Percentiles rank a stretch among this genome's conserved stretches.
Conservation (phyloP, 1,140 invertebrate species). For the Augochlora pura region DNA sequence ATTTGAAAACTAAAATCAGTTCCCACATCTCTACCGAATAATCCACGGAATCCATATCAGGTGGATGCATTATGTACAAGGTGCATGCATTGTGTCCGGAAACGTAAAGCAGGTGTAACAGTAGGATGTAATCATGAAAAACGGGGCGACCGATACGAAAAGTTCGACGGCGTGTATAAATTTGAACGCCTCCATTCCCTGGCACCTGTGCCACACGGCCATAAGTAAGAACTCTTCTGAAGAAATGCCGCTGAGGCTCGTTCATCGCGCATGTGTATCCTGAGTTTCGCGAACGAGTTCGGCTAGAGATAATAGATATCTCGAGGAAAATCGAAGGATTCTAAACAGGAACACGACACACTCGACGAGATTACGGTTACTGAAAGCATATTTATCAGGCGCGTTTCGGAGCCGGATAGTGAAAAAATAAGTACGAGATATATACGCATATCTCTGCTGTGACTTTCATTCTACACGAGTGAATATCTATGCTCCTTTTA, state of each 20-base stretch:
- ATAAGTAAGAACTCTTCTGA: background rate
- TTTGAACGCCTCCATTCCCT: background rate
- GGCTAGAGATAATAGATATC: no score
- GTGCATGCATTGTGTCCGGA: no score
- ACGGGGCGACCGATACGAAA: background rate
- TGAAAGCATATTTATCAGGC: slow-evolving; percentile 21
- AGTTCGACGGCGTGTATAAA: background rate
- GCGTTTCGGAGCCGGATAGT: slow-evolving; percentile 18
- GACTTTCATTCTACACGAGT: slow-evolving; percentile 22
- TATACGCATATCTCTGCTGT: background rate
- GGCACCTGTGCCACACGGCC: no score
- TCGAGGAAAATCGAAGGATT: slow-evolving; percentile 22
- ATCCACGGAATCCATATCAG: no score
- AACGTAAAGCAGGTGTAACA: no score
- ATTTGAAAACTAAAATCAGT: no score
- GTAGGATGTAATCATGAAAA: background rate
- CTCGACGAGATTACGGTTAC: slow-evolving; percentile 29
- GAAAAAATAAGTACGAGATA: slow-evolving; percentile 43
- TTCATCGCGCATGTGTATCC: background rate
- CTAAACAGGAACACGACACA: slow-evolving; percentile 42
- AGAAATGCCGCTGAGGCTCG: background rate
- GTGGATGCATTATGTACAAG: no score
- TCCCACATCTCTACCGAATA: no score
- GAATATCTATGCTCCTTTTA: background rate
- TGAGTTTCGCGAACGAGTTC: slow-evolving; percentile 28